phyloP scores from a whole-genome alignment of 1,140 invertebrate species.

The Pseudobourletiella spinata region DNA sequence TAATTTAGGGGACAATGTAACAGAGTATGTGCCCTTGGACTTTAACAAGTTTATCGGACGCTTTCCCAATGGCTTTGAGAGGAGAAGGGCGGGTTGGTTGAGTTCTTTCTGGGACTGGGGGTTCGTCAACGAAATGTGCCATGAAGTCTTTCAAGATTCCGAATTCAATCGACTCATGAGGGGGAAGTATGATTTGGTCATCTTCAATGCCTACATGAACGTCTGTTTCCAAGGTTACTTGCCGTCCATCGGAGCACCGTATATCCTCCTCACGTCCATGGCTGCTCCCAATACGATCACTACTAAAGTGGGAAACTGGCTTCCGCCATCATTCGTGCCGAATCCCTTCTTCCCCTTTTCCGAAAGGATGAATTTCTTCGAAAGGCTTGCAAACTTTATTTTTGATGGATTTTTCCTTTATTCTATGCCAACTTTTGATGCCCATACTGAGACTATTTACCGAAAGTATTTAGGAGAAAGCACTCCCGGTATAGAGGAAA shows the following conservation, averaged over 20 bases:
- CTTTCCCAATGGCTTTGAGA: neutral
- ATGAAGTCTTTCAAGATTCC: conserved; percentile 3
- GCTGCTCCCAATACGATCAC: conserved; percentile 11
- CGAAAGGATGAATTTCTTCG: conserved; percentile 20
- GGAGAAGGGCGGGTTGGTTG: neutral
- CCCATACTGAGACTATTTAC: conserved; percentile 6
- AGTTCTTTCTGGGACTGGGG: neutral
- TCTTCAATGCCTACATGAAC: conserved; percentile 22
- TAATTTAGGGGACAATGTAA: neutral
- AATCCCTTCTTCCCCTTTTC: conserved; percentile 1
- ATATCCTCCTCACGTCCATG: conserved; percentile 14
- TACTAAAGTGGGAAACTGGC: conserved; percentile 1
- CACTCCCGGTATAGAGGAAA: conserved; percentile 14
- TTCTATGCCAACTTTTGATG: too few relatives aligned
- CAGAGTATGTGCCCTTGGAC: neutral
- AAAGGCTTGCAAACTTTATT: conserved; percentile 11
- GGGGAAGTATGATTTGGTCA: conserved; percentile 17
- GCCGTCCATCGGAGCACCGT: conserved; percentile 5
- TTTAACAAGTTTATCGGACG: neutral
- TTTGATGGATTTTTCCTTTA: neutral
- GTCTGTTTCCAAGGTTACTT: conserved; percentile 1
- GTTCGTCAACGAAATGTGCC: neutral
- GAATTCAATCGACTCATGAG: conserved; percentile 4
- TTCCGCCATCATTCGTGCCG: conserved; percentile 14
- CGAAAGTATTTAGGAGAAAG: conserved; percentile 14